Base-by-base conservation (phyloP, 2,888 invertebrate genomes). In the Tetranychus truncatus region DNA sequence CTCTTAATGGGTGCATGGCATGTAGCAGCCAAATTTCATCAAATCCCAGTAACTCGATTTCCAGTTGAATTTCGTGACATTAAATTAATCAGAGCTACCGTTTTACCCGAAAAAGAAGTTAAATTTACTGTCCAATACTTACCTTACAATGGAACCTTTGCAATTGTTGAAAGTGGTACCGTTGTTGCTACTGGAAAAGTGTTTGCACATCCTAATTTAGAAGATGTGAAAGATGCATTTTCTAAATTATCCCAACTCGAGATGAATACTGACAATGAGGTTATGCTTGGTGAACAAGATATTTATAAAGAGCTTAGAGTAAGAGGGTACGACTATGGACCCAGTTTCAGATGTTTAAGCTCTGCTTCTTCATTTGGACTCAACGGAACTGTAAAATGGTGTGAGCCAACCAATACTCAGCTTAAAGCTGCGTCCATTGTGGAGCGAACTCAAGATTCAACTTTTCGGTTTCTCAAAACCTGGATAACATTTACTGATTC, bases 251-350 rank as follows among this genome's bases (percentile, higher is more conserved):
- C 71, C 71, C n/a, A 34, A 9, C n/a, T 34, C 15, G 24, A 71
- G 34, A 44, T 4, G 6, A 34, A n/a, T 1, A 0, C 15, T 1
- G 21, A 75, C 1, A 67, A 66, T 67, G 66, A 46, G 7, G 11
- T 75, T 5, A 75, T 15, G 5, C 20, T 75, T 1, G 11, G 44
- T 44, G 34, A 45, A 72, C 34, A 72, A 72, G 72, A 72, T 46
- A 72, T 72, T 46, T 94, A 94, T 85, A 92, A 92, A 82, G 92
- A 92, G 83, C 84, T 94, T 76, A 86, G 89, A 75, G 85, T 93
- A 67, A 87, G 92, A 78, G 93, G 93, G 1, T 94, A 93, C 83
- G 90, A 92, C 82, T 94, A 93, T 81, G 84, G 84, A 44, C 91
- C 91, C 44, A 69, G 18, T 46, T 76, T 76, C 66, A 74, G 69